Conservation (phyloP, 2,888 invertebrate species). For the Byasa hedistus region DNA sequence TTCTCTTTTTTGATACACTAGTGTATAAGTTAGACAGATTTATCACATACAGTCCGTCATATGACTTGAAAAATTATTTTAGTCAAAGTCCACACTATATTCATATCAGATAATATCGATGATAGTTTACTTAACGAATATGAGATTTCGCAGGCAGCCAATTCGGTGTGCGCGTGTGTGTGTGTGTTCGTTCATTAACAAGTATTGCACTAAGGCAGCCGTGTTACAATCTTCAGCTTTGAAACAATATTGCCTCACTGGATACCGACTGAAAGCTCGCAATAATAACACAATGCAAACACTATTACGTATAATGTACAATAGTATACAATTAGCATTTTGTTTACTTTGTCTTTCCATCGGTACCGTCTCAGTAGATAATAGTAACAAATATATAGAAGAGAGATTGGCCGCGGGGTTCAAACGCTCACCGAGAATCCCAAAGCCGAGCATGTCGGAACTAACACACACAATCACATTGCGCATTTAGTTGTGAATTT, state of each 20-base stretch:
- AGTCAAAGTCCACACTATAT: not conserved
- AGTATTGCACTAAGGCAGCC: constrained; percentile 54
- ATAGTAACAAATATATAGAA: constrained; percentile 25
- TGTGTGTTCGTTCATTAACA: constrained; percentile 72
- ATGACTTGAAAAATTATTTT: not conserved
- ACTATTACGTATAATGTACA: constrained; percentile 6
- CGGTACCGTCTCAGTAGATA: constrained; percentile 21
- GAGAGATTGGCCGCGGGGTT: constrained; percentile 6
- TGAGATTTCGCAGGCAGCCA: constrained; percentile 65
- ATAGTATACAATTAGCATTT: not conserved
- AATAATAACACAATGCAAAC: constrained; percentile 9
- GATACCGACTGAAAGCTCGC: constrained; percentile 41
- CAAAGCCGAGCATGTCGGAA: constrained; percentile 52
- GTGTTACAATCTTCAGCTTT: constrained; percentile 41
- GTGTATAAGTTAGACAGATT: not conserved
- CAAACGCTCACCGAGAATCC: constrained; percentile 9
- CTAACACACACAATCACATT: constrained; percentile 76
- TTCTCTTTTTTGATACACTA: no score
- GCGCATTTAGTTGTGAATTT: constrained; percentile 43
- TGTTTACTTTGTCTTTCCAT: constrained; percentile 19
- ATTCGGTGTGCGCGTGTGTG: constrained; percentile 63
- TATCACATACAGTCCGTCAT: no score
- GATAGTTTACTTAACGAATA: not conserved
- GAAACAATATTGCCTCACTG: constrained; percentile 38
- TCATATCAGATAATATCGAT: not conserved